These are phyloP conservation scores for Hyalella azteca DNA, from an alignment of 2,888 invertebrate genomes.

Conservation along the genomic window DNA sequence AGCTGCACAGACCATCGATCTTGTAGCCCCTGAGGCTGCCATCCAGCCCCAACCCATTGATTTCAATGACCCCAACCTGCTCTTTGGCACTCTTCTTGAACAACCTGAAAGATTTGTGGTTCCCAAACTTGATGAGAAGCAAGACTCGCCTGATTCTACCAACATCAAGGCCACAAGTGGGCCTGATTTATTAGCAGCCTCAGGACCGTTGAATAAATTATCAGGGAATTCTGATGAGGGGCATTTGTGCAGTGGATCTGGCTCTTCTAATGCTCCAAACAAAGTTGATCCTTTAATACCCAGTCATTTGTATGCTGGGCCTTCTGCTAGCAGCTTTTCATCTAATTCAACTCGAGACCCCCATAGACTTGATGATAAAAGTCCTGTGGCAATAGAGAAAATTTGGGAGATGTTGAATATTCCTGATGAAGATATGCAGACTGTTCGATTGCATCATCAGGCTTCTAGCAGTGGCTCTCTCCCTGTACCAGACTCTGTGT, in stretches of 20 bases:
- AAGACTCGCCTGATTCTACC: neutral
- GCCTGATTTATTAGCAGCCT: neutral
- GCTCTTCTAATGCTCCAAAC: neutral
- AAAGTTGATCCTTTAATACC: too few relatives aligned
- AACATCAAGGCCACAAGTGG: neutral
- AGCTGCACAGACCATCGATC: neutral
- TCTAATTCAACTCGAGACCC: too few relatives aligned
- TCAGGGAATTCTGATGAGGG: neutral
- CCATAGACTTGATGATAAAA: too few relatives aligned
- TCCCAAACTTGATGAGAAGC: neutral
- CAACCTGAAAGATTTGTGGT: slow-evolving; percentile 8
- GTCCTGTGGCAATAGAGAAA: neutral
- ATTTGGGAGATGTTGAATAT: neutral
- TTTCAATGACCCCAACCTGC: slow-evolving; percentile 14
- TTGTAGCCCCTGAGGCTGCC: neutral
- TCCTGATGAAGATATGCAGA: neutral
- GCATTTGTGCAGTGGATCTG: neutral
- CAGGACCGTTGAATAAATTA: neutral
- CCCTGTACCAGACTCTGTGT: neutral
- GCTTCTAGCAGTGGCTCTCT: neutral
- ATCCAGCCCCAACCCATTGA: neutral
- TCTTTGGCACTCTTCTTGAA: slow-evolving; percentile 2
- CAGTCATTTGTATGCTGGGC: neutral
- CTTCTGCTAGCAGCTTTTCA: too few relatives aligned
- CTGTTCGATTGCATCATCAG: neutral